Conservation (phyloP, 1,140 invertebrate species). For the Samia ricini region DNA sequence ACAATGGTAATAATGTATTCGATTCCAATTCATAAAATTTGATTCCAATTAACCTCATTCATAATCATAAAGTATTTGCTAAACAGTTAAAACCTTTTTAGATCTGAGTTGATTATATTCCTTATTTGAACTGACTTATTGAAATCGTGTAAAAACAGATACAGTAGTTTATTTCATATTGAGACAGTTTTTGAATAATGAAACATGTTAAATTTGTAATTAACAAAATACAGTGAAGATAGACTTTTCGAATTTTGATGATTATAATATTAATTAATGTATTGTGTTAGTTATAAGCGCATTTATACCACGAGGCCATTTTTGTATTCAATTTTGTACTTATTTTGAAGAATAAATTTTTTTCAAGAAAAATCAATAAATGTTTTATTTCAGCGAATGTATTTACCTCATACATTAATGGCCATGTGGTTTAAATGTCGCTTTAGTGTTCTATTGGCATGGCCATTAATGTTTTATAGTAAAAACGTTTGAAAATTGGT, state of each 20-base stretch:
- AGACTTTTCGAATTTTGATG: neutral
- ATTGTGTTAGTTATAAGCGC: conserved; percentile 8
- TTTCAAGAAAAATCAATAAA: conserved; percentile 38
- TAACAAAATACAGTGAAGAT: neutral
- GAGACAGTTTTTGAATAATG: too few species aligned
- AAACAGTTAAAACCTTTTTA: too few species aligned
- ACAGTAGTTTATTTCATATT: neutral
- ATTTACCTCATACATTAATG: conserved; percentile 57
- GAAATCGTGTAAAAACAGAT: too few species aligned
- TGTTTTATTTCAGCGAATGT: conserved; percentile 54
- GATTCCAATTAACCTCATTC: too few species aligned
- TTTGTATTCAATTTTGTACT: conserved; percentile 53
- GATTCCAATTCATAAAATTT: too few species aligned
- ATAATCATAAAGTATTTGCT: too few species aligned
- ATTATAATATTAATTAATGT: neutral
- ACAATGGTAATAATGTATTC: too few species aligned
- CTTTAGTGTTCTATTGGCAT: conserved; percentile 32
- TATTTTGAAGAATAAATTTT: conserved; percentile 58
- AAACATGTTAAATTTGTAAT: too few species aligned
- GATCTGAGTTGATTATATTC: too few species aligned
- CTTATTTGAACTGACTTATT: too few species aligned
- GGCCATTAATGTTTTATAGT: conserved; percentile 55
- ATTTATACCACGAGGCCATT: conserved; percentile 65
- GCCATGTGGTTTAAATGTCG: conserved; percentile 51
- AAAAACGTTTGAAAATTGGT: neutral